phyloP scores from a whole-genome alignment of 2,888 invertebrate genomes.

The Andrena fulva region DNA sequence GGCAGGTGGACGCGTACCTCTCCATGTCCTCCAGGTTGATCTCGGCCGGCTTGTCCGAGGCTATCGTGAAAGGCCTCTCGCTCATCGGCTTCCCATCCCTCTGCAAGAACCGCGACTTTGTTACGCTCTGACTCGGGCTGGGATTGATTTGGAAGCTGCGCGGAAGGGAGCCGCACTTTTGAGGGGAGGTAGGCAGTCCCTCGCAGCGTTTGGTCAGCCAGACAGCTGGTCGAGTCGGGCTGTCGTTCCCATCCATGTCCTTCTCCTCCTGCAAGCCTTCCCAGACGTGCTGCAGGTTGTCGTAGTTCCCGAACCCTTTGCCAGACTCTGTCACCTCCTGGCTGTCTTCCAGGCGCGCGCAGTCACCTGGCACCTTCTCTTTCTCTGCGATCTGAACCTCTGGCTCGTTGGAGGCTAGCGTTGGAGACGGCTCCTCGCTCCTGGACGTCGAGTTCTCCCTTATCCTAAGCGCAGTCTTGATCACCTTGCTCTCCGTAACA shows the following conservation, averaged over 20 bases:
- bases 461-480: constrained; percentile 78
- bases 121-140: constrained; percentile 85
- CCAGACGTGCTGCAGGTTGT: constrained; percentile 86
- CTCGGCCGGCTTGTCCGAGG: constrained; percentile 89
- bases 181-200: constrained; percentile 88
- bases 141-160: constrained; percentile 91
- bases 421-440: constrained; percentile 55
- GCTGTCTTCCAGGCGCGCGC: not conserved
- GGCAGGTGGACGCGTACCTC: constrained; percentile 84
- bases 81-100: constrained; percentile 88
- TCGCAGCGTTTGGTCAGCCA: constrained; percentile 91
- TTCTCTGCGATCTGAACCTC: not conserved
- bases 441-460: constrained; percentile 75
- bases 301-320: constrained; percentile 88
- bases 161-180: constrained; percentile 92
- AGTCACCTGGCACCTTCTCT: not conserved
- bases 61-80: constrained; percentile 90
- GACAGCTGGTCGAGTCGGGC: constrained; percentile 89
- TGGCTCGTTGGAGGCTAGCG: constrained; percentile 1
- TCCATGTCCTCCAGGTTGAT: constrained; percentile 89
- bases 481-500: constrained; percentile 79
- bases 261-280: constrained; percentile 75
- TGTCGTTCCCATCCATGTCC: constrained; percentile 77
- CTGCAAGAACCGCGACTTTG: constrained; percentile 85
- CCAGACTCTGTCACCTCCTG: constrained; percentile 9